Evolutionary conservation across 2,113 vertebrate genomes (phyloP).

Genomic region (Anarrhichthys ocellatus): DNA sequence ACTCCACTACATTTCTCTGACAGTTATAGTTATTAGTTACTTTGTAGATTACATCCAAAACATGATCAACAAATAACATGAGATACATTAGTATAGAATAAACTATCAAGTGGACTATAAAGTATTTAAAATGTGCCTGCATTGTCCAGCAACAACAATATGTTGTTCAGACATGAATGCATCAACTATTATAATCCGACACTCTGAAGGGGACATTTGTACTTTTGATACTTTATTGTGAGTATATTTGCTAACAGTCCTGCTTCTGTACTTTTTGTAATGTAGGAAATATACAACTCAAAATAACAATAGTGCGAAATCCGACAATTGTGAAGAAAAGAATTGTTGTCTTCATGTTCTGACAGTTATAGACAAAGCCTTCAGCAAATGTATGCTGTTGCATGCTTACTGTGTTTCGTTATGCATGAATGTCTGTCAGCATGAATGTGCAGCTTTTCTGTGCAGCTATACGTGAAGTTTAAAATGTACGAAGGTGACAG

Average conservation of each 20-base stretch:
- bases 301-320: background rate
- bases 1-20: background rate
- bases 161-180: background rate
- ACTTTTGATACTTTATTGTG: background rate
- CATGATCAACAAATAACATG: background rate
- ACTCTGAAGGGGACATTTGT: background rate
- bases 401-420: background rate
- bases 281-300: background rate
- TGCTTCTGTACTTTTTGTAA: background rate
- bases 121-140: background rate
- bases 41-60: background rate
- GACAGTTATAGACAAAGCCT: background rate
- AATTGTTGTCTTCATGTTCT: too few species aligned
- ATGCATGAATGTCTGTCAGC: background rate
- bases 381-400: background rate
- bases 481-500: slow-evolving; percentile 15
- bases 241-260: background rate
- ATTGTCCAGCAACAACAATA: background rate
- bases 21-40: background rate
- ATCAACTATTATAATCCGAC: background rate
- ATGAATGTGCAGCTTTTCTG: background rate
- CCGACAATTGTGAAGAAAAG: background rate
- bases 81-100: background rate
- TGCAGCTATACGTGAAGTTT: slow-evolving; percentile 14
- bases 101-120: background rate